phyloP scores from a whole-genome alignment of 2,113 vertebrate species.

The Neopipo cinnamomea region DNA sequence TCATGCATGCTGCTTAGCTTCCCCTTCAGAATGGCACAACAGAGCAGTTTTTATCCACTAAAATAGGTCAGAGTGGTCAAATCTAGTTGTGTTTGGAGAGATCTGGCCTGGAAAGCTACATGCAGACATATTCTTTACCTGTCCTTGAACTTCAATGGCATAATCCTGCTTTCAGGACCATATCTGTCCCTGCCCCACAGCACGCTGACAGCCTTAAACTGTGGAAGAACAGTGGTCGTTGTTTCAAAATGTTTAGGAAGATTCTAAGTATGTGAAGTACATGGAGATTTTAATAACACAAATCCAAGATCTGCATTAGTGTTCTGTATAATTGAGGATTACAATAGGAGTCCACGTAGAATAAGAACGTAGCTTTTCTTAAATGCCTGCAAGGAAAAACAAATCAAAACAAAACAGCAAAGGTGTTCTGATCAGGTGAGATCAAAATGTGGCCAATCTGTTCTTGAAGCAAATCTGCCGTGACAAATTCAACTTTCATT shows the following conservation, averaged over 20 bases:
- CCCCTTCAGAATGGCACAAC: neutral
- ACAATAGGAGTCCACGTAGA: neutral
- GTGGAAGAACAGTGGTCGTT: neutral
- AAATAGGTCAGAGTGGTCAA: neutral
- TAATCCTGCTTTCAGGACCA: neutral
- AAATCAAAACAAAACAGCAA: neutral
- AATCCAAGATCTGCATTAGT: neutral
- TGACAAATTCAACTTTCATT: neutral
- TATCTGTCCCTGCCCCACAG: neutral
- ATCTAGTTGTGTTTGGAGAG: neutral
- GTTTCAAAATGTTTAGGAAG: neutral
- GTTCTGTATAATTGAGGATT: neutral
- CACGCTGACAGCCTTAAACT: constrained; percentile 47
- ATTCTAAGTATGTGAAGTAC: neutral
- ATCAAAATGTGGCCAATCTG: neutral
- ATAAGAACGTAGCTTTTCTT: neutral
- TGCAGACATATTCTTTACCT: neutral
- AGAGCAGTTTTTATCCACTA: neutral
- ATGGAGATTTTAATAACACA: neutral
- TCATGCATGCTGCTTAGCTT: neutral
- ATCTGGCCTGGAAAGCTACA: neutral
- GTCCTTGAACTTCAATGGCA: neutral
- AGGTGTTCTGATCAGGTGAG: neutral
- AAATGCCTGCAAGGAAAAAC: neutral
- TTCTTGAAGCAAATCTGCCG: neutral